A percentile compares a stretch with the other conserved stretches of the same genome.
These are phyloP conservation scores for Rhabdomys dilectus DNA, from an alignment of 2,113 vertebrate genomes.

Conservation along the genomic window DNA sequence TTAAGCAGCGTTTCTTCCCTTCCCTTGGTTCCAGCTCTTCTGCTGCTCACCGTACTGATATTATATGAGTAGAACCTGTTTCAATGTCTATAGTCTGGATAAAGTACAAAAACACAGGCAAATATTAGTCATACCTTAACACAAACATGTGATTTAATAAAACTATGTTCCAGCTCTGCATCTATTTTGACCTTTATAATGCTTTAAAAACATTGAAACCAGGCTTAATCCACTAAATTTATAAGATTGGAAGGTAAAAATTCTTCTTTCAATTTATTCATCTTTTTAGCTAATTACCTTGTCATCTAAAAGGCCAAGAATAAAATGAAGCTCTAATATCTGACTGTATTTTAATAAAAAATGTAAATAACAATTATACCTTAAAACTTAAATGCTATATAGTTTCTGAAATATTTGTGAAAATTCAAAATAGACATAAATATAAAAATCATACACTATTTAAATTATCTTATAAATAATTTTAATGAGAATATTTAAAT, in stretches of 20 bases:
- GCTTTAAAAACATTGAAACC: not conserved
- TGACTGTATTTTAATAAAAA: not conserved
- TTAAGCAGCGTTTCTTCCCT: not conserved
- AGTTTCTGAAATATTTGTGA: not conserved
- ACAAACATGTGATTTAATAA: not conserved
- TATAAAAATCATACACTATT: not conserved
- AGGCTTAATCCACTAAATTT: not conserved
- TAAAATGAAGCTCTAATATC: not conserved
- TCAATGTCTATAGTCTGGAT: not conserved
- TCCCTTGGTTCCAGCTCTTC: not conserved
- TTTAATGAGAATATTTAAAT: not conserved
- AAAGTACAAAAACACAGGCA: not conserved
- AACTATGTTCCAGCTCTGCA: not conserved
- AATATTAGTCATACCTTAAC: not conserved
- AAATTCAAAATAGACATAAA: slow-evolving; percentile 14
- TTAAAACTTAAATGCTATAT: not conserved
- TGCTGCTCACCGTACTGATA: not conserved
- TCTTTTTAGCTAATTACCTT: not conserved
- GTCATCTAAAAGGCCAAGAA: not conserved
- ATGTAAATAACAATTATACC: not conserved
- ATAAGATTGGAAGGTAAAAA: slow-evolving; percentile 9
- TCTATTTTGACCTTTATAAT: not conserved
- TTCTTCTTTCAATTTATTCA: slow-evolving; percentile 22
- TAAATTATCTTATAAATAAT: not conserved
- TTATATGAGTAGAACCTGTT: accelerated